A percentile compares a stretch with the other conserved stretches of the same genome.
phyloP scores from a whole-genome alignment of 1,140 invertebrate genomes.

The Trichogramma pretiosum region DNA sequence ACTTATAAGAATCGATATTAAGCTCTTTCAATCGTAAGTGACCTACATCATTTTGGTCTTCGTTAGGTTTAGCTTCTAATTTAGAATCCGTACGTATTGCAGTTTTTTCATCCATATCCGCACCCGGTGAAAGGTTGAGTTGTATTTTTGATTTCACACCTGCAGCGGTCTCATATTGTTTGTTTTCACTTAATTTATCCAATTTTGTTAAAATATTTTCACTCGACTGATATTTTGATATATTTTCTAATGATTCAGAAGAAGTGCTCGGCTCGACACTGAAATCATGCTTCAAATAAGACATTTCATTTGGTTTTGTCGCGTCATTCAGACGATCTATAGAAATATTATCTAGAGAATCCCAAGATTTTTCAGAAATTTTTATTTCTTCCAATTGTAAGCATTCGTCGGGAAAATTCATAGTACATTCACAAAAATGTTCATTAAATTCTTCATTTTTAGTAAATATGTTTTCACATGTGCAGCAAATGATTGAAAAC shows the following conservation, averaged over 20 bases:
- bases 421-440: slow-evolving; percentile 50
- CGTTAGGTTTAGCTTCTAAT: slow-evolving; percentile 15
- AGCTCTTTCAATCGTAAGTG: background rate
- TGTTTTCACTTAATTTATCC: slow-evolving; percentile 25
- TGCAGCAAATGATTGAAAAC: slow-evolving; percentile 68
- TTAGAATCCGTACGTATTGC: slow-evolving; percentile 3
- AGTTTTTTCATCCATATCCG: background rate
- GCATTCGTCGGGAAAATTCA: slow-evolving; percentile 26
- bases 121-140: background rate
- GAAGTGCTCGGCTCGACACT: too few relatives aligned
- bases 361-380: slow-evolving; percentile 34
- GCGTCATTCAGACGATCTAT: slow-evolving; percentile 1
- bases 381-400: slow-evolving; percentile 34
- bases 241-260: too few relatives aligned
- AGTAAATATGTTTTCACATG: slow-evolving; percentile 63
- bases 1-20: background rate
- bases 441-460: slow-evolving; percentile 63
- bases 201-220: slow-evolving; percentile 27
- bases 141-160: slow-evolving; percentile 5
- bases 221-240: too few relatives aligned
- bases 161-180: slow-evolving; percentile 11
- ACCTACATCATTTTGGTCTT: slow-evolving; percentile 19
- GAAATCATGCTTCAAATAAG: slow-evolving; percentile 16
- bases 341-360: slow-evolving; percentile 19
- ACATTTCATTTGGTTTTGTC: slow-evolving; percentile 2